These are phyloP conservation scores for Apus apus DNA, from an alignment of 2,113 vertebrate species.

Conservation along the genomic window DNA sequence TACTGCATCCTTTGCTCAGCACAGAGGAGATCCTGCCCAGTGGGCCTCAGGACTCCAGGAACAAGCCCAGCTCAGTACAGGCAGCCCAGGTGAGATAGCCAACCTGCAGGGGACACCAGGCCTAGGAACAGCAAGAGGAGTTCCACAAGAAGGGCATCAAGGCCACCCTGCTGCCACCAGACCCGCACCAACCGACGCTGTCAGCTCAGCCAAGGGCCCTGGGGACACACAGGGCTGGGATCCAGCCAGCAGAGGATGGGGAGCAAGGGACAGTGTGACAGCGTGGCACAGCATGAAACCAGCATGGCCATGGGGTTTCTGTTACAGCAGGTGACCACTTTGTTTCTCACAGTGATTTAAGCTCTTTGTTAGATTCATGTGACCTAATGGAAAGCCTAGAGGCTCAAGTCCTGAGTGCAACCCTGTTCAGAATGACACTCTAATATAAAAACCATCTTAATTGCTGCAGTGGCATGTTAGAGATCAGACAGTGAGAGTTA, in stretches of 20 bases:
- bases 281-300: not conserved
- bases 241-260: not conserved
- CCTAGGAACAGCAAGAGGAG: not conserved
- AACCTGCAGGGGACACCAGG: not conserved
- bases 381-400: not conserved
- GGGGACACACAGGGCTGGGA: not conserved
- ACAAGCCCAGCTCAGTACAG: rapidly evolving
- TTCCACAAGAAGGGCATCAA: not conserved
- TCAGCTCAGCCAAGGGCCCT: not conserved
- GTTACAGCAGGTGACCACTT: not conserved
- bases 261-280: not conserved
- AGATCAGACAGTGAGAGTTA: not conserved
- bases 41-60: not conserved
- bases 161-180: not conserved
- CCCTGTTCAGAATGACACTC: not conserved
- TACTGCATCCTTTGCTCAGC: rapidly evolving
- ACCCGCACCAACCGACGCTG: not conserved
- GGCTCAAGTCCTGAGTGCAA: not conserved
- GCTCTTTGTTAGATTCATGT: not conserved
- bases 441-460: not conserved
- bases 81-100: too few species aligned
- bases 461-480: not conserved
- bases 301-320: not conserved
- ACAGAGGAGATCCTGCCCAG: not conserved
- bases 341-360: not conserved